Conservation (phyloP, 2,888 invertebrate genomes). For the Psococerastis gibbosa region DNA sequence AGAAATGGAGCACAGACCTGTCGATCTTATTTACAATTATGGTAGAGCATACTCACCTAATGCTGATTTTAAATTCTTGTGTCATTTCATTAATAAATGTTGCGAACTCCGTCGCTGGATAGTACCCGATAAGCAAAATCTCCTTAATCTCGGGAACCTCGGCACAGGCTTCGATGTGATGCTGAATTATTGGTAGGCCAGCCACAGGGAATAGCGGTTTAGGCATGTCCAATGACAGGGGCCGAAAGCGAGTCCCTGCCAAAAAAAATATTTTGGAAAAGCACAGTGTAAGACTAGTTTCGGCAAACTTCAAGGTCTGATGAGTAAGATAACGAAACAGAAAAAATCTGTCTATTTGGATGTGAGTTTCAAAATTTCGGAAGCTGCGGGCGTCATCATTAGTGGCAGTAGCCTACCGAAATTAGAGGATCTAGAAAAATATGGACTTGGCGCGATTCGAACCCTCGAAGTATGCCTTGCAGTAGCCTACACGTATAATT, state of each 20-base stretch:
- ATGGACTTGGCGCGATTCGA: too few relatives aligned
- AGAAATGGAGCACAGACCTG: too few relatives aligned
- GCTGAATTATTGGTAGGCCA: conserved; percentile 87
- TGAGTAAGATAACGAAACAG: conserved; percentile 11
- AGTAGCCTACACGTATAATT: too few relatives aligned
- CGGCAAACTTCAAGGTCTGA: conserved; percentile 7
- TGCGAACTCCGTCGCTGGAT: conserved; percentile 63
- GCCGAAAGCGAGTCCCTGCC: conserved; percentile 88
- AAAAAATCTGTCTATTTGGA: conserved; percentile 3
- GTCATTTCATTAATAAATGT: conserved; percentile 77
- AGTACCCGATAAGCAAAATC: conserved; percentile 86
- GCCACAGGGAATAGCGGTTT: conserved; percentile 96
- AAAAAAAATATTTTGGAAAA: conserved; percentile 11
- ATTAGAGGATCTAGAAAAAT: too few relatives aligned
- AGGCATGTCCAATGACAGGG: conserved; percentile 88
- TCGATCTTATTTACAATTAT: too few relatives aligned
- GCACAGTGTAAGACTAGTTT: conserved; percentile 9
- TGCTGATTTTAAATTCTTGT: conserved; percentile 57
- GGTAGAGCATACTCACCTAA: too few relatives aligned
- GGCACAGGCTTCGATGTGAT: conserved; percentile 87
- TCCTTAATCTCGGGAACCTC: conserved; percentile 64
- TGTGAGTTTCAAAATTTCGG: too few relatives aligned
- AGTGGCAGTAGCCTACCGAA: too few relatives aligned
- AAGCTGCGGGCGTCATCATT: too few relatives aligned
- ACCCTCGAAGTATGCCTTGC: too few relatives aligned